A percentile compares a stretch with the other conserved stretches of the same genome.
These are phyloP conservation scores for Prionace glauca DNA, from an alignment of 2,797 vertebrate species.

Conservation along the genomic window DNA sequence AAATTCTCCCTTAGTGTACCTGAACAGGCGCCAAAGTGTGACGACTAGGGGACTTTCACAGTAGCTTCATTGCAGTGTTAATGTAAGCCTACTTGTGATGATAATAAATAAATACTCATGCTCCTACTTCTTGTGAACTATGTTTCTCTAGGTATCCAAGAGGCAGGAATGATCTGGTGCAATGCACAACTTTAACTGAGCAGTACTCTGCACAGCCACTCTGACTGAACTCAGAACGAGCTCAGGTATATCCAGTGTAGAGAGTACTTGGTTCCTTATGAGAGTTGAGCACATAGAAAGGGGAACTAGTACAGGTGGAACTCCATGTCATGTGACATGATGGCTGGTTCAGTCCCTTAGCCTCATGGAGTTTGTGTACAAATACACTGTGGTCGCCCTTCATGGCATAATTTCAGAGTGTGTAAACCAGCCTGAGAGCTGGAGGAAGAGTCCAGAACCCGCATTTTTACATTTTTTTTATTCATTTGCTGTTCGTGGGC, in stretches of 20 bases:
- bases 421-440: not conserved
- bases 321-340: not conserved
- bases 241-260: not conserved
- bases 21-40: too few species aligned
- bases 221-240: not conserved
- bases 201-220: not conserved
- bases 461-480: too few species aligned
- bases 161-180: too few species aligned
- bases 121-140: not conserved
- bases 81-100: too few species aligned
- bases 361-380: not conserved
- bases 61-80: too few species aligned
- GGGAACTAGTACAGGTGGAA: not conserved
- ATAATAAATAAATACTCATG: too few species aligned
- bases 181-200: not conserved
- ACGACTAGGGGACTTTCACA: too few species aligned
- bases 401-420: not conserved
- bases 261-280: not conserved
- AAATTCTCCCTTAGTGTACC: too few species aligned
- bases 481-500: too few species aligned
- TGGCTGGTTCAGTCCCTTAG: not conserved
- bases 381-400: not conserved
- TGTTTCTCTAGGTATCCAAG: not conserved
- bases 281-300: not conserved
- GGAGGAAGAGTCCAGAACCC: not conserved